Evolutionary conservation across 2,113 vertebrate genomes (phyloP).

Genomic region (Hippoglossus stenolepis): DNA sequence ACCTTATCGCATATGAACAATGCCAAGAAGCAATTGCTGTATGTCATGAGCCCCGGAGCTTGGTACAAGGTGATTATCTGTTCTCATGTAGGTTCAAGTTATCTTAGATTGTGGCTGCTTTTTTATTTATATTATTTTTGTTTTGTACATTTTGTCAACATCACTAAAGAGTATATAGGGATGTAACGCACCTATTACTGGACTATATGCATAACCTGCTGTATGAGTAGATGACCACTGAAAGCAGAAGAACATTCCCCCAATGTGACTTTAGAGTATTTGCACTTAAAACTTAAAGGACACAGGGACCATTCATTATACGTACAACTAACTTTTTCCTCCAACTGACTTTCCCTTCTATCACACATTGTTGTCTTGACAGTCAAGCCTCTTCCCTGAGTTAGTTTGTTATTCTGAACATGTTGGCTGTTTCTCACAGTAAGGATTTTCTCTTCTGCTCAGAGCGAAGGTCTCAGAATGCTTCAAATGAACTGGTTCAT

Average conservation of each 20-base stretch:
- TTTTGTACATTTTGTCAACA: neutral
- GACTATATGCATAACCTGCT: neutral
- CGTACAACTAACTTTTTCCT: neutral
- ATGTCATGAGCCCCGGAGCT: too few species aligned
- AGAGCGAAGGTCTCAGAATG: neutral
- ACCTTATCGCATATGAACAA: too few species aligned
- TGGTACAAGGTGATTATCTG: too few species aligned
- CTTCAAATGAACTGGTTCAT: neutral
- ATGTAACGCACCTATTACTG: neutral
- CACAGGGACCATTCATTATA: neutral
- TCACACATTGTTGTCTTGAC: neutral
- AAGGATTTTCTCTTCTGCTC: neutral
- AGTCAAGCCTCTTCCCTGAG: too few species aligned
- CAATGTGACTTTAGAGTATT: neutral
- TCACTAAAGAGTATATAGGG: conserved; percentile 6
- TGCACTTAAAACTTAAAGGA: neutral
- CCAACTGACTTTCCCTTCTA: neutral
- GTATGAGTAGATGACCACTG: conserved; percentile 14
- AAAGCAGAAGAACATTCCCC: neutral
- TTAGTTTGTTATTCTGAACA: too few species aligned
- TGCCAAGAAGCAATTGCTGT: too few species aligned
- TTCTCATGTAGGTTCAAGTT: too few species aligned
- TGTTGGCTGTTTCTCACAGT: too few species aligned
- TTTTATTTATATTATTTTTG: neutral
- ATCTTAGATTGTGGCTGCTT: neutral